These are phyloP conservation scores for Drosophila insularis DNA, from an alignment of 1,140 invertebrate genomes.

Conservation along the genomic window DNA sequence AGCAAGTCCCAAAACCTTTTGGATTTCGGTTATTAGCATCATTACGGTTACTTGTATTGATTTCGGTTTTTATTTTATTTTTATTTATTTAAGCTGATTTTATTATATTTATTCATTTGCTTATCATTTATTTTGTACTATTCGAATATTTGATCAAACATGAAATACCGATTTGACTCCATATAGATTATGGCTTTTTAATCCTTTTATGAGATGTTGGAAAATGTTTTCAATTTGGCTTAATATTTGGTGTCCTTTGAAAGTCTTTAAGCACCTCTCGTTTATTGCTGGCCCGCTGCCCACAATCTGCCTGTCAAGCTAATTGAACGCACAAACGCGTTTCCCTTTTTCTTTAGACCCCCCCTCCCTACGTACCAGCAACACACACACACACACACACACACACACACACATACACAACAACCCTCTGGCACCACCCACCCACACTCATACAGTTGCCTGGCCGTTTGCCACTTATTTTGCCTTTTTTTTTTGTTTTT, in stretches of 20 bases:
- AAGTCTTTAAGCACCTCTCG: neutral
- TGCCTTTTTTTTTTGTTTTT: slow-evolving; percentile 1
- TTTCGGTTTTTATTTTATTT: neutral
- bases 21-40: no score
- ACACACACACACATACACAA: neutral
- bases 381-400: neutral
- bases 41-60: no score
- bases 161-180: no score
- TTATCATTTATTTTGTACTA: no score
- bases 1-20: neutral
- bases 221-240: no score
- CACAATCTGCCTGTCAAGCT: slow-evolving; percentile 14
- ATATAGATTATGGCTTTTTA: no score
- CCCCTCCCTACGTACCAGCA: neutral
- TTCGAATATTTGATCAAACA: no score
- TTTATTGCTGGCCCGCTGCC: slow-evolving; percentile 4
- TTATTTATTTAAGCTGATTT: no score
- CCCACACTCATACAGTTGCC: neutral
- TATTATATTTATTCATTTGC: no score
- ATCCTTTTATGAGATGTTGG: no score
- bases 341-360: neutral
- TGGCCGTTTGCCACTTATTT: slow-evolving; percentile 8
- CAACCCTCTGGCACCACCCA: neutral
- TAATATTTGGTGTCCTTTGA: no score
- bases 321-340: slow-evolving; percentile 20